Evolutionary conservation across 2,113 vertebrate genomes (phyloP), one percentile per base, ranked within the genome.

Genomic region (Spizaetus ornatus): DNA sequence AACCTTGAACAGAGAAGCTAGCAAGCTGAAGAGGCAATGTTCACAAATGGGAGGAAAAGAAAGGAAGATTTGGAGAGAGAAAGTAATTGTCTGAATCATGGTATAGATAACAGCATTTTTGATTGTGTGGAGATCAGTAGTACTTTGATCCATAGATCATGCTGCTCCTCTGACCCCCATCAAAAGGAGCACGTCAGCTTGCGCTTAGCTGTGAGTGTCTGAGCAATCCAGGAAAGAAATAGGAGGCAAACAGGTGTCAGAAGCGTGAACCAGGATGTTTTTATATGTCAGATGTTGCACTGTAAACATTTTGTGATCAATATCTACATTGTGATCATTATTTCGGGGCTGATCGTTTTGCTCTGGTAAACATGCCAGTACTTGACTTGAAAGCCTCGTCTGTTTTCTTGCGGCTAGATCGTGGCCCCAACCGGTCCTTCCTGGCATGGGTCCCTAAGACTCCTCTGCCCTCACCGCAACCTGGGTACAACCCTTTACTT

Each of bases 401-500:
- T 97, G 90, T 97, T 97, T 96, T 95, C 97, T 96, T 94, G 81
- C 42, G 56, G 95, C 97, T 96, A 61, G 72, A 97, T 95, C 38
- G 0, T 93, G 95, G 98, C 96, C 97, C 97, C 96, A 96, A 10
- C 96, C 69, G 90, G 96, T 89, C 91, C 61, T 94, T 96, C 69
- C 97, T 98, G 98, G 98, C 97, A 97, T 16, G 23, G 19, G 65
- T 93, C 82, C 94, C 94, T 86, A 95, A 94, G 93, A 76, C 93
- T 96, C 42, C 92, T 93, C 73, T 92, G 90, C 87, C 95, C 97
- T 95, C 79, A 89, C 97, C 90, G 2, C 97, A 97, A 95, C 96
- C 97, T 91, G 95, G 95, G 97, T 94, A 92, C 98, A 96, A 93
- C 97, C 98, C 97, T 97, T 80, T 88, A 94, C 96, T 98, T 97